Percentiles rank a stretch among this genome's conserved stretches.
Conservation (phyloP, 2,797 vertebrate genomes). For the Echeneis naucrates region DNA sequence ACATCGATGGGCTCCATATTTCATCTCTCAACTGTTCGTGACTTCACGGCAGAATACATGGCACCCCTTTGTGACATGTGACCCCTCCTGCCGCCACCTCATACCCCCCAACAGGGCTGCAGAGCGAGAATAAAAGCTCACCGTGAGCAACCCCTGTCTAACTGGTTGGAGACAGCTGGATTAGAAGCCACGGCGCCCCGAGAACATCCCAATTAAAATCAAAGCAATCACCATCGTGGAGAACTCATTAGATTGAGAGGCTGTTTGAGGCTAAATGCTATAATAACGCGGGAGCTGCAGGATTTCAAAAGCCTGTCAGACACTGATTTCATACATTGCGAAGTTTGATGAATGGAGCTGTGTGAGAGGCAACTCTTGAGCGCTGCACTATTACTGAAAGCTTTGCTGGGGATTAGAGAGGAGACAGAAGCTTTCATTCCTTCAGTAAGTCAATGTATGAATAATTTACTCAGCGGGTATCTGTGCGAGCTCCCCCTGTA, state of each 20-base stretch:
- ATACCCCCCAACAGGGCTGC: slow-evolving; percentile 59
- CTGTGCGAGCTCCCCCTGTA: slow-evolving; percentile 69
- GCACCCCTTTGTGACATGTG: slow-evolving; percentile 53
- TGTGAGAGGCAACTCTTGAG: slow-evolving; percentile 79
- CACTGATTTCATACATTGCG: slow-evolving; percentile 79
- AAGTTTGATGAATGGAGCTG: slow-evolving; percentile 83
- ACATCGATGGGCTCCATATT: slow-evolving; percentile 62
- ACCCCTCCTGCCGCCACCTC: slow-evolving; percentile 26
- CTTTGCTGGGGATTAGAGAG: slow-evolving; percentile 81
- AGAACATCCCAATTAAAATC: slow-evolving; percentile 84
- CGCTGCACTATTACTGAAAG: slow-evolving; percentile 79
- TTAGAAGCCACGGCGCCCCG: slow-evolving; percentile 68
- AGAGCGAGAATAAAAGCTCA: slow-evolving; percentile 60
- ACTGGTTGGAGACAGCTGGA: slow-evolving; percentile 78
- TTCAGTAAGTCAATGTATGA: slow-evolving; percentile 78
- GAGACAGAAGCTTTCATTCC: slow-evolving; percentile 81
- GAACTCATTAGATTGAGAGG: slow-evolving; percentile 77
- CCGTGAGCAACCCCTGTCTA: slow-evolving; percentile 67
- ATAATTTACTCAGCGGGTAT: slow-evolving; percentile 80
- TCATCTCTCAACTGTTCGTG: slow-evolving; percentile 71
- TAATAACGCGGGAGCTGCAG: slow-evolving; percentile 74
- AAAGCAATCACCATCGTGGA: slow-evolving; percentile 78
- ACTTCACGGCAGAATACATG: slow-evolving; percentile 54
- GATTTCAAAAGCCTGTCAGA: slow-evolving; percentile 81
- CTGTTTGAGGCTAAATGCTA: slow-evolving; percentile 78